Conservation (phyloP, 92 coral and sea anemone species). For the Siderastrea siderea region DNA sequence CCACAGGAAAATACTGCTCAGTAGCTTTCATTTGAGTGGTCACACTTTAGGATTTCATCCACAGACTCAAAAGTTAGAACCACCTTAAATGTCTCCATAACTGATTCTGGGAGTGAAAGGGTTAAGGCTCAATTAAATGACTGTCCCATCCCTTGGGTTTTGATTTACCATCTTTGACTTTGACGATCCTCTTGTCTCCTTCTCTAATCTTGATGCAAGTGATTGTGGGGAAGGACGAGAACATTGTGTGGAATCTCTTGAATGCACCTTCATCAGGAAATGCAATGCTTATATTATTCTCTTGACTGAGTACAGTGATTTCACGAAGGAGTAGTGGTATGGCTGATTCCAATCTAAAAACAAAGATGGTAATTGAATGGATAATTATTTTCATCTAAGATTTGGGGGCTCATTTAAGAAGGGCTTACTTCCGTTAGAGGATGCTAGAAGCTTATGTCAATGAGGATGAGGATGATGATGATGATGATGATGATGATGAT, state of each 20-base stretch:
- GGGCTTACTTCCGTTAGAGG: too few relatives aligned
- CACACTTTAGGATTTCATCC: too few relatives aligned
- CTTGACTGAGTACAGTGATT: constrained; percentile 45
- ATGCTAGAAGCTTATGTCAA: too few relatives aligned
- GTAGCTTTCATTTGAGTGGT: too few relatives aligned
- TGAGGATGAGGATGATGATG: too few relatives aligned
- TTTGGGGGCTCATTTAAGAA: neutral
- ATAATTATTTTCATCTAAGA: neutral
- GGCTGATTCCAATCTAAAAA: constrained; percentile 90
- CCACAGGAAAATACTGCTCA: too few relatives aligned
- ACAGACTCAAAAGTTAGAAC: too few relatives aligned
- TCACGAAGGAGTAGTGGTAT: constrained; percentile 91
- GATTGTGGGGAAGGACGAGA: constrained; percentile 82
- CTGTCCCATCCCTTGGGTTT: neutral
- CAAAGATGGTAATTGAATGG: neutral
- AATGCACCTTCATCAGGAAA: constrained; percentile 98
- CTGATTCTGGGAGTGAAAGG: too few relatives aligned
- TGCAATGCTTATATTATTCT: constrained; percentile 82
- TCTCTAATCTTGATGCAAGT: constrained; percentile 93
- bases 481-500: too few relatives aligned
- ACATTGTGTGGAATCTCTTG: constrained; percentile 92
- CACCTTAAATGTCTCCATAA: too few relatives aligned
- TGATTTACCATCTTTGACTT: constrained; percentile 91
- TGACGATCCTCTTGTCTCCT: constrained; percentile 86
- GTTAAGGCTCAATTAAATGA: too few relatives aligned